Conservation (phyloP, 2,113 vertebrate species). For the Hyperoodon ampullatus region DNA sequence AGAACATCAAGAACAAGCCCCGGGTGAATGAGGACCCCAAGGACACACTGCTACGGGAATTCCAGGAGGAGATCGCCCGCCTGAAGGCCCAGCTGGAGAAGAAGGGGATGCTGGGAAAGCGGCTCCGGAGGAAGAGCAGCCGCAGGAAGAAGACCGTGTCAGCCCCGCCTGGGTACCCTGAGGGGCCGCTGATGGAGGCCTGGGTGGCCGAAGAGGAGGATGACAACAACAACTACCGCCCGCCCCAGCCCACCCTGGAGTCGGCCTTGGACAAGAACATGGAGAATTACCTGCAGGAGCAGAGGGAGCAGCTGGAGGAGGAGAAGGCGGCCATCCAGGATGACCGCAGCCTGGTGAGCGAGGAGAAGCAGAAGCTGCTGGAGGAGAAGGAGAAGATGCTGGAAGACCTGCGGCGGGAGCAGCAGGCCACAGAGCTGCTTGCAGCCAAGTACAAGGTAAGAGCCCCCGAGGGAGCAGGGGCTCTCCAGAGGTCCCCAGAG, state of each 20-base stretch:
- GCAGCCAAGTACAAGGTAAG: constrained; percentile 97
- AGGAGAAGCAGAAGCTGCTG: constrained; percentile 96
- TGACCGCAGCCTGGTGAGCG: constrained; percentile 93
- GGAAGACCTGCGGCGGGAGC: constrained; percentile 94
- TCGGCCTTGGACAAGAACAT: constrained; percentile 87
- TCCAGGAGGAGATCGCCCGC: constrained; percentile 95
- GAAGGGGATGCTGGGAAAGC: constrained; percentile 89
- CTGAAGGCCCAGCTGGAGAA: constrained; percentile 96
- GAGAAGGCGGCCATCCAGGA: constrained; percentile 96
- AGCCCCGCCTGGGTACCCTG: constrained; percentile 75
- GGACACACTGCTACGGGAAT: constrained; percentile 95
- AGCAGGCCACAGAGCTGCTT: constrained; percentile 94
- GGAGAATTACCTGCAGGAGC: constrained; percentile 93
- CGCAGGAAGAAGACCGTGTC: constrained; percentile 84
- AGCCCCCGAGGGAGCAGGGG: not conserved
- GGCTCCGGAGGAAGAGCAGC: constrained; percentile 89
- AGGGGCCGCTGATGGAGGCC: constrained; percentile 71
- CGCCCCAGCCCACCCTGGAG: constrained; percentile 77
- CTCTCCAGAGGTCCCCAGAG: not conserved
- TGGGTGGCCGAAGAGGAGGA: constrained; percentile 85
- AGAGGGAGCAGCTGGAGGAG: constrained; percentile 94
- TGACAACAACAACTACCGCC: constrained; percentile 78
- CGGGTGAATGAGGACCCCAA: constrained; percentile 98
- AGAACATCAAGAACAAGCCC: constrained; percentile 98
- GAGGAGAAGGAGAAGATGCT: constrained; percentile 99